A percentile compares a stretch with the other conserved stretches of the same genome.
Evolutionary conservation across 2,113 vertebrate genomes (phyloP).

Genomic region (Cnemophilus loriae): DNA sequence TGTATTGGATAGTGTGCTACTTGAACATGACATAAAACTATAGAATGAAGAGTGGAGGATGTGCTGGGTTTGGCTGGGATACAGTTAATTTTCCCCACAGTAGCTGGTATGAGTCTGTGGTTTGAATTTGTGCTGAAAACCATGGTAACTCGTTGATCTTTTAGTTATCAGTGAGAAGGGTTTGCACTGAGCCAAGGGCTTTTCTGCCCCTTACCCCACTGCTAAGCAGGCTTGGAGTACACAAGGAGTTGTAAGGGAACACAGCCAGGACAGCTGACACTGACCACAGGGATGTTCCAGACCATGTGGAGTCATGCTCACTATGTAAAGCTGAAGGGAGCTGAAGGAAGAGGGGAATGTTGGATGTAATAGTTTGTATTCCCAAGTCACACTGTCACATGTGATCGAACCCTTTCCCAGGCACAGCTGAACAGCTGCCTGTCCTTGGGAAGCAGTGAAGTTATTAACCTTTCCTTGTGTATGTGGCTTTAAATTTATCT

Average conservation of each 20-base stretch:
- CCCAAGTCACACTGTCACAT: fast-evolving
- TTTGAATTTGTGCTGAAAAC: not conserved
- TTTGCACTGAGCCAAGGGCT: not conserved
- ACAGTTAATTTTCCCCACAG: not conserved
- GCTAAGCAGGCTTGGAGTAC: not conserved
- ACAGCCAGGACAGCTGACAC: no score
- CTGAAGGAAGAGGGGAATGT: not conserved
- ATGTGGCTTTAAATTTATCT: not conserved
- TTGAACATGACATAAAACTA: not conserved
- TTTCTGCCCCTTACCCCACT: not conserved
- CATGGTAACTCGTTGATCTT: not conserved
- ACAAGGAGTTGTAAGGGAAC: not conserved
- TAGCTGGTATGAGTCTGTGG: not conserved
- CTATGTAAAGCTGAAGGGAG: not conserved
- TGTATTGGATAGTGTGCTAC: no score
- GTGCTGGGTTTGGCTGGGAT: not conserved
- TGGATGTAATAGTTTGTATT: not conserved
- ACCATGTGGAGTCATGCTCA: not conserved
- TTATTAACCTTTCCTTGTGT: not conserved
- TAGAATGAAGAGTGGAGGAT: no score
- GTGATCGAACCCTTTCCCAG: not conserved
- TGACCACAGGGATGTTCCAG: not conserved
- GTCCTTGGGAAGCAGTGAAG: not conserved
- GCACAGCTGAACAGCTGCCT: not conserved
- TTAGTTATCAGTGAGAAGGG: not conserved